These are phyloP conservation scores for Zoanthus sansibaricus DNA, from an alignment of 92 coral and sea anemone genomes.

Conservation along the genomic window DNA sequence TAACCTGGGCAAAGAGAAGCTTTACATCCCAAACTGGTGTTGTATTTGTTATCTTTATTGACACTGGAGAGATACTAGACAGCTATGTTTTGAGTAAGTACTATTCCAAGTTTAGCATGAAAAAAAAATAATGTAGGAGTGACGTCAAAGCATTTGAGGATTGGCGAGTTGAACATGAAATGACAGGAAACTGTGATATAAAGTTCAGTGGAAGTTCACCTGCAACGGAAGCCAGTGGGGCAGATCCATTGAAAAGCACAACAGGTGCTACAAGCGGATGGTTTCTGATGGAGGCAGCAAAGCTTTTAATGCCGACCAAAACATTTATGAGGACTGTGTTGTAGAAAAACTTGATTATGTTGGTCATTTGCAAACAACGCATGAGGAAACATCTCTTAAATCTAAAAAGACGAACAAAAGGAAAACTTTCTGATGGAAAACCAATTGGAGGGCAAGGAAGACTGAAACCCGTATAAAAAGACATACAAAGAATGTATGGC, in stretches of 20 bases:
- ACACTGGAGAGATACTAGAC: constrained; percentile 36
- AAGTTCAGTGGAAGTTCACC: constrained; percentile 61
- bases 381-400: constrained; percentile 69
- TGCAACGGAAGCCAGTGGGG: constrained; percentile 72
- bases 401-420: constrained; percentile 63
- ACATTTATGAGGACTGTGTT: constrained; percentile 42
- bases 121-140: constrained; percentile 40
- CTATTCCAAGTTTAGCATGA: constrained; percentile 49
- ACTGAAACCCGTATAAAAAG: constrained; percentile 56
- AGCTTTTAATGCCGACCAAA: constrained; percentile 59
- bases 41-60: neutral
- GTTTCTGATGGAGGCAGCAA: constrained; percentile 71
- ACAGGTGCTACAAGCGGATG: constrained; percentile 64
- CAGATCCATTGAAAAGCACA: constrained; percentile 65
- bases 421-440: constrained; percentile 67
- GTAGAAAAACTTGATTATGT: constrained; percentile 72
- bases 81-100: constrained; percentile 48
- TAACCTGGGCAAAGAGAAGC: constrained; percentile 30
- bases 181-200: neutral
- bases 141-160: neutral
- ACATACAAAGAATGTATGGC: constrained; percentile 64
- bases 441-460: constrained; percentile 64
- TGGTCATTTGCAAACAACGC: constrained; percentile 66
- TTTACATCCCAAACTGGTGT: constrained; percentile 6
- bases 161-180: no score